Evolutionary conservation across 2,113 vertebrate species (phyloP).

Genomic region (Dromaius novaehollandiae): DNA sequence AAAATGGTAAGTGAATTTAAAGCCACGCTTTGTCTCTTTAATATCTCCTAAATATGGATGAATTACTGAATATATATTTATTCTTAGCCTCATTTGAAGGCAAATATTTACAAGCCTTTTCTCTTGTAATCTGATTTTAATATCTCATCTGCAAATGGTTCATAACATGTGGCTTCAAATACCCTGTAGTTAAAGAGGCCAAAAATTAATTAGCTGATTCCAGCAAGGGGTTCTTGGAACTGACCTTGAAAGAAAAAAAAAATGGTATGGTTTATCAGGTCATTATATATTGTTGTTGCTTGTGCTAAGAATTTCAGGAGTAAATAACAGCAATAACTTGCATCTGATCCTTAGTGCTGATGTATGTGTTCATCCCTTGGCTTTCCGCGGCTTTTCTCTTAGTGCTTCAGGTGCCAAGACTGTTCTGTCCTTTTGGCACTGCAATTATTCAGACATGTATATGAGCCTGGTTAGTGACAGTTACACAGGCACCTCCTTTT

Average conservation of each 20-base stretch:
- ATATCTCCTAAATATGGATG: constrained; percentile 85
- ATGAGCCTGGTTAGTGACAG: not conserved
- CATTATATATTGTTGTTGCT: constrained; percentile 68
- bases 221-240: constrained; percentile 78
- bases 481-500: constrained; percentile 46
- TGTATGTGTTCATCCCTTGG: not conserved
- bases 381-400: not conserved
- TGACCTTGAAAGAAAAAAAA: constrained; percentile 72
- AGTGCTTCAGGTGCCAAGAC: not conserved
- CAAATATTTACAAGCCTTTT: constrained; percentile 86
- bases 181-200: constrained; percentile 76
- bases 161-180: constrained; percentile 77
- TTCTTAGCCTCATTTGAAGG: constrained; percentile 83
- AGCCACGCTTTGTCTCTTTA: constrained; percentile 82
- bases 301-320: constrained; percentile 60
- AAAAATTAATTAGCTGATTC: constrained; percentile 82
- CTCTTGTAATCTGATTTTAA: constrained; percentile 84
- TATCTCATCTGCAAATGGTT: constrained; percentile 84
- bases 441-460: constrained; percentile 7
- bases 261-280: constrained; percentile 68
- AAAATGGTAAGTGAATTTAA: constrained; percentile 84
- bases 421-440: not conserved
- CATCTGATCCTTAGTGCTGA: constrained; percentile 19
- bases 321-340: constrained; percentile 59
- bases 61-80: constrained; percentile 86